Base-by-base conservation (phyloP, 1,140 invertebrate species). In the Varroa destructor region DNA sequence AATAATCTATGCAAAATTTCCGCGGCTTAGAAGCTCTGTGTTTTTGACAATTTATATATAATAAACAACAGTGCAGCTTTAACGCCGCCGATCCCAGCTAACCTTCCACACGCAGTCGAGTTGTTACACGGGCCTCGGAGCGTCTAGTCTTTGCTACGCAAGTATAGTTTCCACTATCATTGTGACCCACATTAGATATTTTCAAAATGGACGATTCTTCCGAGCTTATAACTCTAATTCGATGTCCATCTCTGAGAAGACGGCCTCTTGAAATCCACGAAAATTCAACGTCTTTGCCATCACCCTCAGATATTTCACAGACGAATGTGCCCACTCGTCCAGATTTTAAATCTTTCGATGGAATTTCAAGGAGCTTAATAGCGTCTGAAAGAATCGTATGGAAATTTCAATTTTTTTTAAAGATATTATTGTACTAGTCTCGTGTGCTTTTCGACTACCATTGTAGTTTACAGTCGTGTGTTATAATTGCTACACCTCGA, bases 111-210 rank as follows among this genome's bases (percentile, higher is more conserved):
- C 37, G 40, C 14, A 67, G 36, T 8, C 14, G 12, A 14, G 61
- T 46, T 46, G 61, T 12, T 14, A 67, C 36, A 2, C 61, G 40
- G 12, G 61, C 61, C 46, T 67, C 61, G 61, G 61, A 67, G 46
- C 46, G 46, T 12, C 40, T 46, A 67, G 14, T 67, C 8, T 67
- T 67, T 12, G 61, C 61, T 2, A 46, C 46, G 61, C 61, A 67
- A 40, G 61, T 67, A 67, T 67, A 67, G 37, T 67, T 67, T 67
- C 61, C 61, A 46, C 61, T 37, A 40, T 67, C 61, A 67, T 67
- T 67, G 61, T 43, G 61, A 40, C 40, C 40, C 40, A 67, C 61
- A 67, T 67, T 67, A 12, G 61, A 40, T 43, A 67, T 67, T 67
- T 67, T 67, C 61, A 67, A 37, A 40, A 67, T 67, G 12, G 61